Conservation (phyloP, 2,888 invertebrate species). For the Alloplasta piceator region DNA sequence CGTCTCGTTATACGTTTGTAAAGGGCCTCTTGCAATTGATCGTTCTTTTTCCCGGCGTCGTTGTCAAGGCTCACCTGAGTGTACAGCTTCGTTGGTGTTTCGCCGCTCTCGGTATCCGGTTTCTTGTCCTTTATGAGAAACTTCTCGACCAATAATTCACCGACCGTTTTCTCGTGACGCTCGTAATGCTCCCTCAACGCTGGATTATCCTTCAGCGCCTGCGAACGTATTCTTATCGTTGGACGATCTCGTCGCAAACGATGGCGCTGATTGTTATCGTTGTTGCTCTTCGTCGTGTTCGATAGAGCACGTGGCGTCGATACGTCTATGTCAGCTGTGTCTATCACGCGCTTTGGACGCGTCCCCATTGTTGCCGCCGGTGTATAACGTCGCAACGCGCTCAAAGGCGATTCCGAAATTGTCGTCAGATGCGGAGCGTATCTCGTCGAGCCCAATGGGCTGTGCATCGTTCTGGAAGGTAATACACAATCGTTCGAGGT, state of each 20-base stretch:
- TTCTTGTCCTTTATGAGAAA: constrained; percentile 88
- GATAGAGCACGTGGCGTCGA: constrained; percentile 84
- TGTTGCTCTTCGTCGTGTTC: constrained; percentile 66
- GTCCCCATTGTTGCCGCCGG: constrained; percentile 79
- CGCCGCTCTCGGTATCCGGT: constrained; percentile 63
- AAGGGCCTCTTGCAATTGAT: constrained; percentile 73
- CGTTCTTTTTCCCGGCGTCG: constrained; percentile 64
- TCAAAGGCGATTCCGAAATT: constrained; percentile 86
- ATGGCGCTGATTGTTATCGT: constrained; percentile 72
- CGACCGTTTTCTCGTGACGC: constrained; percentile 87
- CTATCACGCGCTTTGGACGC: constrained; percentile 89
- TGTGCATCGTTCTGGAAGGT: constrained; percentile 75
- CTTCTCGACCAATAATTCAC: constrained; percentile 91
- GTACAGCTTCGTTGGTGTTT: constrained; percentile 67
- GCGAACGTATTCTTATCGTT: constrained; percentile 81
- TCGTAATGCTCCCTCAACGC: constrained; percentile 82
- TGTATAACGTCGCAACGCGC: constrained; percentile 76
- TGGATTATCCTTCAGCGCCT: constrained; percentile 82
- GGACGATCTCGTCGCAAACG: constrained; percentile 77
- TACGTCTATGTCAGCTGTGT: constrained; percentile 94
- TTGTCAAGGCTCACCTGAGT: constrained; percentile 72
- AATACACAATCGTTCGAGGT: constrained; percentile 6
- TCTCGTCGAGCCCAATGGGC: constrained; percentile 79
- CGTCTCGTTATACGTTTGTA: constrained; percentile 77
- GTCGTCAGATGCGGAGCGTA: constrained; percentile 91